Conservation (phyloP, 1,140 invertebrate species). For the Heliconius hermathena region DNA sequence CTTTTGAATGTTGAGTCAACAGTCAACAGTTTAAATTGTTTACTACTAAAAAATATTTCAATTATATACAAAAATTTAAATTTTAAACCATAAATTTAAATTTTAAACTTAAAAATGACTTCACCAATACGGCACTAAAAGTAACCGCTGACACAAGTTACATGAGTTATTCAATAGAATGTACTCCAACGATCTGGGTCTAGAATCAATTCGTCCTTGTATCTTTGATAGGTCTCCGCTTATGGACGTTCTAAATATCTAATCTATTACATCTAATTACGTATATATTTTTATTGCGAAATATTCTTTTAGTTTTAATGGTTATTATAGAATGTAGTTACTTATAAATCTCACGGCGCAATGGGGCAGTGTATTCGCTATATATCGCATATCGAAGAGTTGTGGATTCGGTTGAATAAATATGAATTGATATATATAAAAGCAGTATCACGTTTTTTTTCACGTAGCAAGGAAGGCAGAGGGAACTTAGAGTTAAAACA, state of each 20-base stretch:
- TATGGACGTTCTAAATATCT: not conserved
- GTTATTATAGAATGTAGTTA: not conserved
- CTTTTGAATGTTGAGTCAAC: no score
- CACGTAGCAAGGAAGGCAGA: no score
- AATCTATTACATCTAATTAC: conserved; percentile 2
- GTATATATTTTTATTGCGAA: not conserved
- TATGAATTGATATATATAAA: no score
- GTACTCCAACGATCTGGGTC: not conserved
- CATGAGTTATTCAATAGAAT: not conserved
- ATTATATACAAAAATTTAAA: no score
- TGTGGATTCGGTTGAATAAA: no score
- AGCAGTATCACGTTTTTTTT: no score
- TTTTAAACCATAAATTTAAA: no score
- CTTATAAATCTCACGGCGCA: not conserved
- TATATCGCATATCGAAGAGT: no score
- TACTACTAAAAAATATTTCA: no score
- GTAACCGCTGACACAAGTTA: not conserved
- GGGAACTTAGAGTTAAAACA: no score
- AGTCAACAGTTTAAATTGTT: no score
- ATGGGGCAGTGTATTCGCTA: no score
- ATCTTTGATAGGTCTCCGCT: conserved; percentile 4
- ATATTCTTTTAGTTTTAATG: not conserved
- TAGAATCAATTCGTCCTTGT: conserved; percentile 29
- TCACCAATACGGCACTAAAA: not conserved
- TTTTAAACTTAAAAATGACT: not conserved